A percentile compares a stretch with the other conserved stretches of the same genome.
Conservation (phyloP, 2,113 vertebrate species). For the Zootoca vivipara region DNA sequence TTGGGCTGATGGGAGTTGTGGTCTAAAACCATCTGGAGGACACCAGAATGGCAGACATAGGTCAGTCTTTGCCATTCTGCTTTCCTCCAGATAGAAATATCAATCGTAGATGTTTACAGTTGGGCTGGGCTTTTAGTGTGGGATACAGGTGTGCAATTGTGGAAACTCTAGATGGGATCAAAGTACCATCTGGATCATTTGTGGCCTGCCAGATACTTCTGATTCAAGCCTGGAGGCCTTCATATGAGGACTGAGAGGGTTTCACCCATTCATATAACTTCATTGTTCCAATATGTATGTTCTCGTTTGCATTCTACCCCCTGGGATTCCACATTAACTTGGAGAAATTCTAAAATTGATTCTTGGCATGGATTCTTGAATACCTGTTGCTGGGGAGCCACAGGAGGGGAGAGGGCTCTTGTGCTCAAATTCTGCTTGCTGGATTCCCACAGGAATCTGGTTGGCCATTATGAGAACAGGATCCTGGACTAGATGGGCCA, state of each 20-base stretch:
- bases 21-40: too few relatives aligned
- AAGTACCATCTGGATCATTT: neutral
- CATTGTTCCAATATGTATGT: neutral
- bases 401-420: too few relatives aligned
- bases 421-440: too few relatives aligned
- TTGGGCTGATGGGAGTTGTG: too few relatives aligned
- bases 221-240: neutral
- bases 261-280: neutral
- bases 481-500: too few relatives aligned
- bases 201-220: too few relatives aligned
- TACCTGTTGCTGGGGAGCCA: too few relatives aligned
- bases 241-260: too few relatives aligned
- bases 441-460: too few relatives aligned
- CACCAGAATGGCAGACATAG: too few relatives aligned
- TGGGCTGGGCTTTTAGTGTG: neutral
- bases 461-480: too few relatives aligned
- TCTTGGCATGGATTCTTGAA: neutral
- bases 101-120: neutral
- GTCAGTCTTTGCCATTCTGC: too few relatives aligned
- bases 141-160: neutral
- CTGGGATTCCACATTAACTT: neutral
- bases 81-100: neutral
- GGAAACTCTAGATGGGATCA: neutral
- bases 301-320: neutral
- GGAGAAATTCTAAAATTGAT: neutral